A percentile compares a stretch with the other conserved stretches of the same genome.
These are phyloP conservation scores for Coryphaenoides rupestris DNA, from an alignment of 2,113 vertebrate species.

Conservation along the genomic window DNA sequence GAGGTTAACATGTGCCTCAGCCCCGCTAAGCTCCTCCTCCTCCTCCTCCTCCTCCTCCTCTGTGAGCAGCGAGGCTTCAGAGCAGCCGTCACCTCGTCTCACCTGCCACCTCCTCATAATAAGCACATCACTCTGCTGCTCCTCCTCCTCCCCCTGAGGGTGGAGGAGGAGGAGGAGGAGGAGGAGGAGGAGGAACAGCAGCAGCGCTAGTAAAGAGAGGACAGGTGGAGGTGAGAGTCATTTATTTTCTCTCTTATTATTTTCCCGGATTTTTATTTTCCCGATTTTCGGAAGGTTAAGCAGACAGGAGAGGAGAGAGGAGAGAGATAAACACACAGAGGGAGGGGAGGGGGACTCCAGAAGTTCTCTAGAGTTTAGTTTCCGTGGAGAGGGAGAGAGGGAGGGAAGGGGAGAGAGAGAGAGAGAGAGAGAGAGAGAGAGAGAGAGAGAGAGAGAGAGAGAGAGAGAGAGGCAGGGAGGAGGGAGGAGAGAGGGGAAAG, in stretches of 20 bases:
- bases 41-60: too few species aligned
- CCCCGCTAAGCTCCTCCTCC: too few species aligned
- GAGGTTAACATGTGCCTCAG: too few species aligned
- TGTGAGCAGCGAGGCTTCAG: conserved; percentile 28
- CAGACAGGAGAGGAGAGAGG: too few species aligned
- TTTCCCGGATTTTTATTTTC: conserved; percentile 20
- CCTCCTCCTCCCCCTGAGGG: conserved; percentile 15
- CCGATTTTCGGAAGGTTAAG: conserved; percentile 12
- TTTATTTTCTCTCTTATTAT: conserved; percentile 54
- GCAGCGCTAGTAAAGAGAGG: too few species aligned
- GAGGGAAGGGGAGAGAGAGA: conserved; percentile 40
- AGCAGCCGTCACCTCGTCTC: conserved; percentile 48
- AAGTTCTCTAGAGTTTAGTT: too few species aligned
- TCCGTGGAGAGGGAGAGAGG: too few species aligned
- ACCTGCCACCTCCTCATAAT: conserved; percentile 50
- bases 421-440: conserved; percentile 42
- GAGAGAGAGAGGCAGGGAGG: conserved; percentile 51
- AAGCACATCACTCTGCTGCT: conserved; percentile 48
- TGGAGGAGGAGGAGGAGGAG: conserved; percentile 29
- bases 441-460: conserved; percentile 50
- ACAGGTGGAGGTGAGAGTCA: conserved; percentile 58
- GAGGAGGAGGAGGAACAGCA: conserved; percentile 17
- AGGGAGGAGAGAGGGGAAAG: conserved; percentile 41
- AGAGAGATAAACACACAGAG: not conserved
- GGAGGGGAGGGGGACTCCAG: not conserved